A percentile compares a stretch with the other conserved stretches of the same genome.
Evolutionary conservation across 2,113 vertebrate genomes (phyloP).

Genomic region (Delphinus delphis): DNA sequence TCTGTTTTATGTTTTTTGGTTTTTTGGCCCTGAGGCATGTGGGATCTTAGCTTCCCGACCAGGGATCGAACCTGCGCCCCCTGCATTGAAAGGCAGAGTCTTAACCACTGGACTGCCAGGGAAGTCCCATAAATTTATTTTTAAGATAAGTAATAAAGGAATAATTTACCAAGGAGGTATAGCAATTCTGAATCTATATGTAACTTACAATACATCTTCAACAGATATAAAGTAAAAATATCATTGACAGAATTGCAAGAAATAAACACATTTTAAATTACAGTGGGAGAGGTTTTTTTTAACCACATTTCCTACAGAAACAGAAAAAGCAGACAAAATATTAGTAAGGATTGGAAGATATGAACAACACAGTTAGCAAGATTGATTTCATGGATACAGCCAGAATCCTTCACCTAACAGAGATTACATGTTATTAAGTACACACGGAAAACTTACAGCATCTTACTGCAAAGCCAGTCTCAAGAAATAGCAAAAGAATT

Average conservation of each 20-base stretch:
- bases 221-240: constrained; percentile 5
- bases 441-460: not conserved
- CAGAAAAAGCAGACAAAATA: not conserved
- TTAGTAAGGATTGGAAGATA: constrained; percentile 17
- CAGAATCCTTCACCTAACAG: not conserved
- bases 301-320: not conserved
- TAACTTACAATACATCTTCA: not conserved
- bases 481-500: constrained; percentile 16
- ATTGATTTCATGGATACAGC: not conserved
- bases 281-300: not conserved
- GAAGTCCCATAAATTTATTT: not conserved
- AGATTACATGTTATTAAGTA: not conserved
- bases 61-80: too few species aligned
- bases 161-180: not conserved
- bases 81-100: too few species aligned
- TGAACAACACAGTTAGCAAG: not conserved
- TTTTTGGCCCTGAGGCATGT: too few species aligned
- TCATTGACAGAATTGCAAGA: not conserved
- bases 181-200: not conserved
- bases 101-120: too few species aligned
- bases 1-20: too few species aligned
- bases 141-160: not conserved
- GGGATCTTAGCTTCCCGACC: too few species aligned
- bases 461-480: constrained; percentile 13
- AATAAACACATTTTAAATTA: not conserved